Evolutionary conservation across 2,113 vertebrate genomes (phyloP).

Genomic region (Corythaeola cristata): DNA sequence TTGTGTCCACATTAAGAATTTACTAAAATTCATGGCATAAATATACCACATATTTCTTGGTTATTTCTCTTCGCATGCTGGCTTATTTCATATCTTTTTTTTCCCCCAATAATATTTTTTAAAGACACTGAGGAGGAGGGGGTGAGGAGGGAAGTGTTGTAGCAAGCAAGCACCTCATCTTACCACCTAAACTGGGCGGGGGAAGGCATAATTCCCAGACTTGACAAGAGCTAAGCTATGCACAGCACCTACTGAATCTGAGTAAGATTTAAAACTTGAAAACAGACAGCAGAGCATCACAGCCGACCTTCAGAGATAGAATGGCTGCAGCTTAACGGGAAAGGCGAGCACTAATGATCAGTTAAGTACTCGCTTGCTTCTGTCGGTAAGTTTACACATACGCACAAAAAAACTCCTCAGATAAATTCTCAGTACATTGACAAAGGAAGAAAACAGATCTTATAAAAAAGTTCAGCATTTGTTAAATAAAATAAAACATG

Average conservation of each 20-base stretch:
- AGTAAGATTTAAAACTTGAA: not conserved
- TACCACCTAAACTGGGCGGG: not conserved
- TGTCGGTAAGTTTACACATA: not conserved
- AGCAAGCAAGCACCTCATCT: not conserved
- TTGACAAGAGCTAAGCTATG: not conserved
- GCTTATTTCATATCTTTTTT: not conserved
- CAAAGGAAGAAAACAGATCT: not conserved
- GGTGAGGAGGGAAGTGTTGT: not conserved
- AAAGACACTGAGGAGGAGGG: not conserved
- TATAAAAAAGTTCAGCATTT: not conserved
- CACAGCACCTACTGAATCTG: not conserved
- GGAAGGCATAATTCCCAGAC: not conserved
- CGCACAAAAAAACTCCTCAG: not conserved
- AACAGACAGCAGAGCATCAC: not conserved
- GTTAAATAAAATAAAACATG: not conserved
- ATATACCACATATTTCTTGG: not conserved
- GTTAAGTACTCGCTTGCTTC: not conserved
- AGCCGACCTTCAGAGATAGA: not conserved
- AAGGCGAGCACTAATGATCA: not conserved
- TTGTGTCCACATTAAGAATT: not conserved
- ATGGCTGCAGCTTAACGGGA: not conserved
- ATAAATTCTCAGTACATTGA: not conserved
- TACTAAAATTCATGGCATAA: not conserved
- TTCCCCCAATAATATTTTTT: not conserved
- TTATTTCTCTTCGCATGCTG: not conserved